These are phyloP conservation scores for Gymnogyps californianus DNA, from an alignment of 2,113 vertebrate genomes.

Conservation along the genomic window DNA sequence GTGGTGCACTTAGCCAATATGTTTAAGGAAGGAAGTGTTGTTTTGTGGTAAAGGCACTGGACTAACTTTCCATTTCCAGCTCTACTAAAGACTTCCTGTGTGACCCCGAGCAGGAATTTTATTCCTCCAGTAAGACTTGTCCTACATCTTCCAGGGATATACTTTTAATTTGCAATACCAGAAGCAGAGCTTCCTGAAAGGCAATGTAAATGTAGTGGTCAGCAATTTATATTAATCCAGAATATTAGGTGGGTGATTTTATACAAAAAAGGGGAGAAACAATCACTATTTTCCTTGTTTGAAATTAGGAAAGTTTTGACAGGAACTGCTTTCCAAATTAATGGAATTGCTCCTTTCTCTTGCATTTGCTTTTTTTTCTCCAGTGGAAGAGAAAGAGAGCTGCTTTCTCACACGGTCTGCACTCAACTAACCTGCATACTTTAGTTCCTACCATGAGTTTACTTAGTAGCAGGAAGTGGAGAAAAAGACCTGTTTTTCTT, in stretches of 20 bases:
- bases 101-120: not conserved
- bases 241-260: not conserved
- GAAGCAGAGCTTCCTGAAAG: conserved; percentile 31
- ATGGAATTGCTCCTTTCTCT: not conserved
- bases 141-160: not conserved
- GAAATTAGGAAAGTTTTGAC: not conserved
- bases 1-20: not conserved
- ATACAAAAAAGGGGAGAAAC: not conserved
- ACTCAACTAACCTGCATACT: not conserved
- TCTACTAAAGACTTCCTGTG: not conserved
- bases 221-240: not conserved
- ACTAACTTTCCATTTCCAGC: not conserved
- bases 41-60: not conserved
- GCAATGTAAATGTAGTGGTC: not conserved
- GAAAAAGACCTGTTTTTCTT: not conserved
- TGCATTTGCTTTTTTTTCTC: not conserved
- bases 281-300: not conserved
- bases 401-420: not conserved
- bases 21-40: not conserved
- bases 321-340: not conserved
- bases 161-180: not conserved
- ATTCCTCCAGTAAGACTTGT: not conserved
- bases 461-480: not conserved
- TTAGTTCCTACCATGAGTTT: not conserved
- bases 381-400: not conserved